These are phyloP conservation scores for Xestia sexstrigata DNA, from an alignment of 2,888 invertebrate genomes.

Conservation along the genomic window DNA sequence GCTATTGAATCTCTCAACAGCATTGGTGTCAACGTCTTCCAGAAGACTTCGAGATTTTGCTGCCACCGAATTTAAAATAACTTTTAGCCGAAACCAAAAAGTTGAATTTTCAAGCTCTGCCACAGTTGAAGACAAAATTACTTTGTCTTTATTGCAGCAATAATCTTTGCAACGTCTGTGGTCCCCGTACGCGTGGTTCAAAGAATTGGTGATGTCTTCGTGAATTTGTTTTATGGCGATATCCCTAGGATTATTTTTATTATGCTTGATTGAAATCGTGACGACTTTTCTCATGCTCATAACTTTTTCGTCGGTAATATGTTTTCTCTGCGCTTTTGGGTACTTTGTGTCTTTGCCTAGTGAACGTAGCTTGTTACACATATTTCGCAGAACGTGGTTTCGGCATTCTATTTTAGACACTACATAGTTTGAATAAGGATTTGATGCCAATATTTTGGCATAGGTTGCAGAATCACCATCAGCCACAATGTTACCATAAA, in stretches of 20 bases:
- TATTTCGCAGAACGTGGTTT: conserved; percentile 16
- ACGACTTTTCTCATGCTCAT: conserved; percentile 22
- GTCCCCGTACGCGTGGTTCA: conserved; percentile 14
- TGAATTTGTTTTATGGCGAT: conserved; percentile 11
- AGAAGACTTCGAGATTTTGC: too few relatives aligned
- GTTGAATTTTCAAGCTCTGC: too few relatives aligned
- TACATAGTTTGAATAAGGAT: conserved; percentile 9
- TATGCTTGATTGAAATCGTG: conserved; percentile 3
- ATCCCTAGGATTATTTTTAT: conserved; percentile 5
- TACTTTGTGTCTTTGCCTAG: conserved; percentile 14
- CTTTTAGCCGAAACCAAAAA: too few relatives aligned
- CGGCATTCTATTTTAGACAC: conserved; percentile 16
- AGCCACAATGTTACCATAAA: conserved; percentile 20
- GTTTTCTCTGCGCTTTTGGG: neutral
- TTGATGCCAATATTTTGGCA: conserved; percentile 10
- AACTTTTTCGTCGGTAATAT: neutral
- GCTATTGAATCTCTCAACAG: too few relatives aligned
- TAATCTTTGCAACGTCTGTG: conserved; percentile 13
- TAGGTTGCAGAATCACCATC: conserved; percentile 20
- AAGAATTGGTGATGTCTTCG: conserved; percentile 6
- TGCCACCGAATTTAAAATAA: too few relatives aligned
- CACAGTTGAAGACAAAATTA: too few relatives aligned
- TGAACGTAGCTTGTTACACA: conserved; percentile 11
- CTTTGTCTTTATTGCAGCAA: neutral
- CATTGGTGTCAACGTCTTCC: too few relatives aligned